Base-by-base conservation (phyloP, 2,113 vertebrate species). In the Prochilodus magdalenae region DNA sequence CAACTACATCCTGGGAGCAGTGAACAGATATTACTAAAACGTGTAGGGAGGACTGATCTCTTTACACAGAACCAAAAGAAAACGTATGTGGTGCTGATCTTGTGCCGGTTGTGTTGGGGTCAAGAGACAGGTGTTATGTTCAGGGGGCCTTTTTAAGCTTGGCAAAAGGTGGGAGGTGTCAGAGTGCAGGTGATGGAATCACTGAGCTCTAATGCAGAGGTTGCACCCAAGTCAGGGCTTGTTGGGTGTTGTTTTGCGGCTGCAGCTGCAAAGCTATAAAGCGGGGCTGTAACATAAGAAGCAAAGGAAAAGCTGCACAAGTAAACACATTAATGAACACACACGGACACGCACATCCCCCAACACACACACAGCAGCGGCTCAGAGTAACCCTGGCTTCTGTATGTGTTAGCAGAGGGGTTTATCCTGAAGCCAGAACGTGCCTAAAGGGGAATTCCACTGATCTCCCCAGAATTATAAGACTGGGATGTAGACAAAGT, bases 171-270 rank as follows among this genome's bases (percentile, higher is more conserved):
- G 77, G 63, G 85, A 86, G 70, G 73, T 86, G 83, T 87, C 86
- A 90, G 86, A 86, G 87, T 90, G 84, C 81, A 29, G 36, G n/a
- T 74, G 90, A 92, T 91, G 88, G 87, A 82, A 88, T 87, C 84
- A 75, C 75, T 30, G 75, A 87, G 86, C 71, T 51, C 65, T 75
- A 79, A 12, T 80, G 59, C 73, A 88, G 72, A 47, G 82, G 80
- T 78, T 82, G 87, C 71, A 71, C 66, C 40, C 47, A 15, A 83
- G 90, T 88, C 59, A 51, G 27, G 72, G 60, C 87, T 27, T 89
- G 87, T 81, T 85, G 80, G 33, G 74, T 73, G 62, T 74, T 83
- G n/a, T 82, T 81, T 86, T 79, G 82, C 33, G 87, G 86, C 29
- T 55, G 66, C 73, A 62, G 77, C 29, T 81, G 55, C 57, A 60